phyloP scores from a whole-genome alignment of 2,888 invertebrate genomes.

The Drosophila antonietae region DNA sequence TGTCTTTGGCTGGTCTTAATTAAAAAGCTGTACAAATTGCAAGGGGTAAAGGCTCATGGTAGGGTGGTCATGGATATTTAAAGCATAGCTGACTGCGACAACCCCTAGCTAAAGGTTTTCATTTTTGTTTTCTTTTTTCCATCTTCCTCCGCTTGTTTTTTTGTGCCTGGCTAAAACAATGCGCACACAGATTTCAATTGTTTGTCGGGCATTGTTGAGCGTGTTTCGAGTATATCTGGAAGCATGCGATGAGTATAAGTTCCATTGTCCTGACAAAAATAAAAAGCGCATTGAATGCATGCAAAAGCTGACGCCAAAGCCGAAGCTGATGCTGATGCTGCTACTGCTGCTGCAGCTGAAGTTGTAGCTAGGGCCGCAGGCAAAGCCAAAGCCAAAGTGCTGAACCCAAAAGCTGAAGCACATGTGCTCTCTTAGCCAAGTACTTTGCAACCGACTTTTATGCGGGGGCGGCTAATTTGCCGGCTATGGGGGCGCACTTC shows the following conservation, averaged over 20 bases:
- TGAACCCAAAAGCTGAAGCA: slow-evolving; percentile 23
- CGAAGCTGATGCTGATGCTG: slow-evolving; percentile 17
- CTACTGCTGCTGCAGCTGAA: slow-evolving; percentile 1
- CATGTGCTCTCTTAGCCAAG: slow-evolving; percentile 22
- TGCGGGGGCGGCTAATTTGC: slow-evolving; percentile 47
- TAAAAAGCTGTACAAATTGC: slow-evolving; percentile 75
- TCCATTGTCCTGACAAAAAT: slow-evolving; percentile 61
- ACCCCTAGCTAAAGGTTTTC: slow-evolving; percentile 38
- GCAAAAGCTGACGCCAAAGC: slow-evolving; percentile 26
- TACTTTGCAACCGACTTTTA: slow-evolving; percentile 16
- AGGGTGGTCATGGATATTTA: not conserved
- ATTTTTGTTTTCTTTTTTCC: not conserved
- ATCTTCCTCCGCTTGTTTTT: slow-evolving; percentile 4
- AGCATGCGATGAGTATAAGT: slow-evolving; percentile 64
- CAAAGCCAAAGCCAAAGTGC: slow-evolving; percentile 10
- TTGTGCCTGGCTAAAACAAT: slow-evolving; percentile 70
- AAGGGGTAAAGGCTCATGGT: not conserved
- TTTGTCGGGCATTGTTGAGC: slow-evolving; percentile 73
- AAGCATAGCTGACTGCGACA: slow-evolving; percentile 33
- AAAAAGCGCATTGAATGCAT: slow-evolving; percentile 61
- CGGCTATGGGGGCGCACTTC: slow-evolving; percentile 32
- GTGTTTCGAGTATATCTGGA: slow-evolving; percentile 62
- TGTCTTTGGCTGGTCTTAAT: slow-evolving; percentile 72
- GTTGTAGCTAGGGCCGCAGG: not conserved
- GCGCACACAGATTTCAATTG: slow-evolving; percentile 78